Evolutionary conservation across 2,113 vertebrate genomes (phyloP), one percentile per base, ranked within the genome.

Genomic region (Sciurus niger): DNA sequence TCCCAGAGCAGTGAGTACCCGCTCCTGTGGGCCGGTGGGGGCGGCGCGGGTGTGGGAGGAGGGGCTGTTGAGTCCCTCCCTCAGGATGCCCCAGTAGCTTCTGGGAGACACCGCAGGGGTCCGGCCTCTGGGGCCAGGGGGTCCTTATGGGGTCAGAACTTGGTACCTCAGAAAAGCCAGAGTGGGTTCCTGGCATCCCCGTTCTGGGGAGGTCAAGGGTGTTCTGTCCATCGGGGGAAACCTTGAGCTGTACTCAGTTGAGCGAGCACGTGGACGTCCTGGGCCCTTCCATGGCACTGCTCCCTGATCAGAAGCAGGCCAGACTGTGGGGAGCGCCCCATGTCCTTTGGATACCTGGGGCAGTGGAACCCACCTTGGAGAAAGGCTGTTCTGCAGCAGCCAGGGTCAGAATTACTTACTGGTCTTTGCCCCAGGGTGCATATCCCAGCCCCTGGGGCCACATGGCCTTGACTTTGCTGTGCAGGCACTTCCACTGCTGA

Each of bases 1-100:
- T 98, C 99, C 43, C 99, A 99, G 88, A 98, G 98, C 98, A 98
- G 98, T 99, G 95, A 99, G 99, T 99, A 99, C 87, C 90, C 85
- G 32, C 63, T n/a, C 53, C 79, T 76, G 0, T 30, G 22, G 53
- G 40, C 14, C 46, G 67, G 34, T 92, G 53, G 30, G 20, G 0
- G 46, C 0, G 8, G 73, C 89, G 16, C 2, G 24, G 43, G 43
- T 20, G 2, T 3, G 5, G 88, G 63, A 90, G 90, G 60, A 34
- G 32, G 34, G 32, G 30, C 46, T 2, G 10, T 12, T 40, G 2
- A 6, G 30, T 25, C 4, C 25, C 70, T 11, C 2, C 40, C 51
- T 18, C 43, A 10, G 25, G 28, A 37, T 14, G 43, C 76, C 16
- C 82, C 2, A 3, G 55, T 20, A 4, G 58, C 73, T 40, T 40